A percentile compares a stretch with the other conserved stretches of the same genome.
phyloP scores from a whole-genome alignment of 2,888 invertebrate genomes.

The Tetragonula carbonaria region DNA sequence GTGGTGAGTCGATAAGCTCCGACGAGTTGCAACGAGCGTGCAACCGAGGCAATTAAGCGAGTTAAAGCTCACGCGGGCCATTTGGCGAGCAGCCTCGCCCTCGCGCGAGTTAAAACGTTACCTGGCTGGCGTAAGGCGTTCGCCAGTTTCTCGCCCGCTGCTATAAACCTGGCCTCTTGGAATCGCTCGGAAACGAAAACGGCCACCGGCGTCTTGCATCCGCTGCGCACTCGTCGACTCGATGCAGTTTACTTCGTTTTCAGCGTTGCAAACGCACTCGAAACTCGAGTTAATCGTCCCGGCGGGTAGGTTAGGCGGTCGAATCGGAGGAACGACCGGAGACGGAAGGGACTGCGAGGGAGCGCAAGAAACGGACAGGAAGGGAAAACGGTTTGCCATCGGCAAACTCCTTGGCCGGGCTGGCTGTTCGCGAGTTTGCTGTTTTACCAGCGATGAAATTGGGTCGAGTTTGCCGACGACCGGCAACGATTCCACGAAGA shows the following conservation, averaged over 20 bases:
- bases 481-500: slow-evolving; percentile 24
- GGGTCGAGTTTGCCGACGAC: slow-evolving; percentile 65
- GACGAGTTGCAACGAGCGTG: neutral
- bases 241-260: slow-evolving; percentile 74
- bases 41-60: slow-evolving; percentile 19
- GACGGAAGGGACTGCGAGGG: neutral
- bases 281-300: slow-evolving; percentile 79
- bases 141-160: neutral
- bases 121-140: slow-evolving; percentile 1
- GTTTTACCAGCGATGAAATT: slow-evolving; percentile 75
- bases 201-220: slow-evolving; percentile 51
- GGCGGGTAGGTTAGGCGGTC: too few species aligned
- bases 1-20: neutral
- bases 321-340: slow-evolving; percentile 29
- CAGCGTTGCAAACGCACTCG: slow-evolving; percentile 77
- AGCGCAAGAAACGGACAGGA: slow-evolving; percentile 7
- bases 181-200: slow-evolving; percentile 14
- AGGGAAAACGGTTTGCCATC: slow-evolving; percentile 70
- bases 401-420: slow-evolving; percentile 68
- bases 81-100: neutral
- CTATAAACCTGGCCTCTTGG: too few species aligned
- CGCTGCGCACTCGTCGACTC: slow-evolving; percentile 71
- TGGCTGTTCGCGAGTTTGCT: slow-evolving; percentile 69
- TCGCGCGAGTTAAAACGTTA: neutral
- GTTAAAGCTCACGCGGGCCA: slow-evolving; percentile 26